A percentile compares a stretch with the other conserved stretches of the same genome.
These are phyloP conservation scores for Nemapogon koenigi DNA, from an alignment of 2,888 invertebrate genomes.

Conservation along the genomic window DNA sequence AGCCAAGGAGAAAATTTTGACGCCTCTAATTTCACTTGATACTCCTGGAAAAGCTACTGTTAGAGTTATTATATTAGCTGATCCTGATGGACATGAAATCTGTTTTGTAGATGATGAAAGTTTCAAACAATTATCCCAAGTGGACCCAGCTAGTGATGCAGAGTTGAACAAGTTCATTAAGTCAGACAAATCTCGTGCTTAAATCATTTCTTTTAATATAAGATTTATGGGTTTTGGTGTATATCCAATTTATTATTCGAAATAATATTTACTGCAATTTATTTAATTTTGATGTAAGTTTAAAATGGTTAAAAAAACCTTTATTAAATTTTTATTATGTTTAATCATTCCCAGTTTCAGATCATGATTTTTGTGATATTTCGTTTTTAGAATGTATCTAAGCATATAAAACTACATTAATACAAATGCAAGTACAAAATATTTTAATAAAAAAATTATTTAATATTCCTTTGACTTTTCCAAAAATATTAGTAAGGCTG, in stretches of 20 bases:
- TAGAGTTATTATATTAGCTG: slow-evolving; percentile 93
- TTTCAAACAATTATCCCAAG: slow-evolving; percentile 84
- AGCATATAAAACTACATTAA: too few relatives aligned
- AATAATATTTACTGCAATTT: too few relatives aligned
- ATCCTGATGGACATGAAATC: slow-evolving; percentile 97
- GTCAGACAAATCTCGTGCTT: slow-evolving; percentile 66
- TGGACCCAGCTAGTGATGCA: slow-evolving; percentile 84
- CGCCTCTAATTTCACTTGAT: slow-evolving; percentile 88
- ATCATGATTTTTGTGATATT: too few relatives aligned
- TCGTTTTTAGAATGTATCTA: too few relatives aligned
- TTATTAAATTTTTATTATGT: background rate
- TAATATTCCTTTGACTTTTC: too few relatives aligned
- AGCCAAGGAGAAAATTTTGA: slow-evolving; percentile 78
- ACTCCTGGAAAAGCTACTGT: slow-evolving; percentile 98
- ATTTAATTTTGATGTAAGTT: too few relatives aligned
- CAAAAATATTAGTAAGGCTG: too few relatives aligned
- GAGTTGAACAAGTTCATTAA: slow-evolving; percentile 78
- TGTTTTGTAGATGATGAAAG: slow-evolving; percentile 98
- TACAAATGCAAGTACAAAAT: too few relatives aligned
- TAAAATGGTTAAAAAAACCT: too few relatives aligned
- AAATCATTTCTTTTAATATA: slow-evolving; percentile 22
- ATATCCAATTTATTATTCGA: too few relatives aligned
- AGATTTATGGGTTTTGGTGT: too few relatives aligned
- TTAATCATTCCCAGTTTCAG: background rate
- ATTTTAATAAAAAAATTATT: too few relatives aligned